phyloP scores from a whole-genome alignment of 2,797 vertebrate genomes.

The Cirrhinus molitorella region DNA sequence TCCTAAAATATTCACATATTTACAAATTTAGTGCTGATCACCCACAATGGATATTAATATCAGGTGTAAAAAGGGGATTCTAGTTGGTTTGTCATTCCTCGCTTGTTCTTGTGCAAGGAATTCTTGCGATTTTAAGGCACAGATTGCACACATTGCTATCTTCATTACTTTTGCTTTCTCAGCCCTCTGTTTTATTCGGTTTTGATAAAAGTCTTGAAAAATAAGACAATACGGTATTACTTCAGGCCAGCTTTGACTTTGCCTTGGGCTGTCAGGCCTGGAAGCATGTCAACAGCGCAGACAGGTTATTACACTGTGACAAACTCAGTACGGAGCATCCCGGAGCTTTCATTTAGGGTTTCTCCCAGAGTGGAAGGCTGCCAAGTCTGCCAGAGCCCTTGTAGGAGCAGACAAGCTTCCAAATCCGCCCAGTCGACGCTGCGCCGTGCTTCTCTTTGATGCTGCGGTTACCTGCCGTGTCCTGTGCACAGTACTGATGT shows the following conservation, averaged over 20 bases:
- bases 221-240: constrained; percentile 39
- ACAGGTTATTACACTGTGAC: constrained; percentile 69
- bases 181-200: background rate
- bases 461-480: constrained; percentile 57
- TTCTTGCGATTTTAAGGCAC: background rate
- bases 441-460: constrained; percentile 57
- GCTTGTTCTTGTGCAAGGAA: background rate
- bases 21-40: background rate
- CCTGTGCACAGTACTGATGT: constrained; percentile 52
- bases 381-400: constrained; percentile 56
- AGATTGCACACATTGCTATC: background rate
- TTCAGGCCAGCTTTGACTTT: constrained; percentile 48
- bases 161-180: background rate
- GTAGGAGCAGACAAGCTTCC: constrained; percentile 62
- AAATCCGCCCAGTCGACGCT: constrained; percentile 55
- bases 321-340: constrained; percentile 63
- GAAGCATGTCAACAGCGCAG: constrained; percentile 59
- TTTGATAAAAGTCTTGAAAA: constrained; percentile 37
- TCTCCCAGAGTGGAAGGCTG: constrained; percentile 60
- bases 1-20: no score
- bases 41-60: background rate
- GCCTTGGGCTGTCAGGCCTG: constrained; percentile 57
- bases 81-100: background rate
- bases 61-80: background rate
- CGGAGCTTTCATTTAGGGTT: constrained; percentile 62